Base-by-base conservation (phyloP, 2,113 vertebrate genomes). In the Labrus mixtus region DNA sequence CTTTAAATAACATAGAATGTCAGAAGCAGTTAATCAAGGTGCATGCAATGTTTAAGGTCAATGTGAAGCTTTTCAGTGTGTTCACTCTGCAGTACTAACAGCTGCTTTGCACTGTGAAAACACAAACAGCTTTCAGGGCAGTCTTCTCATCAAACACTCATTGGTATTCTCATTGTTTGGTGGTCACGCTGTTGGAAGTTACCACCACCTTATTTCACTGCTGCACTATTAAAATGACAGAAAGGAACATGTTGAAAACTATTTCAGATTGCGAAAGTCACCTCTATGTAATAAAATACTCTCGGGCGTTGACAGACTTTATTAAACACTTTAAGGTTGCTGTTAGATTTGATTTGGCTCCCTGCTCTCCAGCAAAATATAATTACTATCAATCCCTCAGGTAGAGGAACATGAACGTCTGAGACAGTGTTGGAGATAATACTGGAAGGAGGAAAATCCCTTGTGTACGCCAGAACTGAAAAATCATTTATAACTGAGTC, bases 381-480 rank as follows among this genome's bases (percentile, higher is more conserved):
- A 73, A 89, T 89, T 86, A 86, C 74, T 8, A 78, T 72, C 72
- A 80, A 46, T 73, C 75, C 79, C 83, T 56, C 53, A 68, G 87
- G 79, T 70, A 41, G 76, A 22, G n/a, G 58, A 64, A 80, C 67
- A 90, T 75, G 39, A 81, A 81, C 41, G 57, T 76, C 58, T 41
- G 29, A 63, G 68, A 87, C 41, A 69, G 43, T 55, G 43, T 16
- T 51, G 36, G 10, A 71, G 57, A 55, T 69, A 59, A 63, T 60
- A 73, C 72, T 71, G 48, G 57, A 79, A 60, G 53, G 37, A 54
- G 57, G 29, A 48, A 58, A 79, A 75, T 69, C 46, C 53, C 8
- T n/a, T 15, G 59, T 50, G 8, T 59, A n/a, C 48, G 41, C 60
- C 16, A 63, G 22, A 67, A 48, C 67, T 10, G 65, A 82, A 87